phyloP scores from a whole-genome alignment of 2,888 invertebrate genomes.

The Euplexia lucipara region DNA sequence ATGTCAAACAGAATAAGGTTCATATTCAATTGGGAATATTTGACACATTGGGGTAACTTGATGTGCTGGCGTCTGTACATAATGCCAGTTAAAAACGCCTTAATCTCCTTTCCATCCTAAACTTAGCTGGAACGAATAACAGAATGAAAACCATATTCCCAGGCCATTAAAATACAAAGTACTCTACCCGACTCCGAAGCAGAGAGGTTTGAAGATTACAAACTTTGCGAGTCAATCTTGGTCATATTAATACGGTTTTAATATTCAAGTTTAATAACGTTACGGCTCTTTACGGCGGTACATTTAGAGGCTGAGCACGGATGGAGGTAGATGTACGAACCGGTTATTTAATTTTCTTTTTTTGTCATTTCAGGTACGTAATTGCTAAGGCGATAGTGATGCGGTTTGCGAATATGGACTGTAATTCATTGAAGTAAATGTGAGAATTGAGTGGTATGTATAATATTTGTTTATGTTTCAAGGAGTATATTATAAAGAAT shows the following conservation, averaged over 20 bases:
- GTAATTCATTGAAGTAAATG: slow-evolving; percentile 19
- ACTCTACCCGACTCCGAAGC: slow-evolving; percentile 20
- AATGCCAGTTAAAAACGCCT: background rate
- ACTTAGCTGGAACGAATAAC: background rate
- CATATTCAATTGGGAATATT: too few relatives aligned
- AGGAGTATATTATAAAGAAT: slow-evolving; percentile 22
- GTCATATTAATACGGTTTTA: slow-evolving; percentile 60
- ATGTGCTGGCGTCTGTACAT: too few relatives aligned
- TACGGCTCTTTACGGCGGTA: slow-evolving; percentile 55
- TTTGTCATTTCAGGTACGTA: slow-evolving; percentile 63
- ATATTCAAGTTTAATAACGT: slow-evolving; percentile 62
- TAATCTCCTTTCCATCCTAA: background rate
- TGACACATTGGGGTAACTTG: too few relatives aligned
- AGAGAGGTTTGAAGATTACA: slow-evolving; percentile 45
- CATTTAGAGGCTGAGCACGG: slow-evolving; percentile 52
- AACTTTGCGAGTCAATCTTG: slow-evolving; percentile 59
- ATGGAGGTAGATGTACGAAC: slow-evolving; percentile 49
- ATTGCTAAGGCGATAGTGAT: slow-evolving; percentile 36
- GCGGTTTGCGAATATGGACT: slow-evolving; percentile 45
- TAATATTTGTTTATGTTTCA: slow-evolving; percentile 41
- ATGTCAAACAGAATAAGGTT: too few relatives aligned
- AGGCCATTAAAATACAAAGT: slow-evolving; percentile 38
- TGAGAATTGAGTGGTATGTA: slow-evolving; percentile 42
- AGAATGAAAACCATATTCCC: slow-evolving; percentile 15
- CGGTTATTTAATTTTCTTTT: slow-evolving; percentile 59